Evolutionary conservation across 2,113 vertebrate genomes (phyloP), one percentile per base, ranked within the genome.

Genomic region (Pterocles gutturalis): DNA sequence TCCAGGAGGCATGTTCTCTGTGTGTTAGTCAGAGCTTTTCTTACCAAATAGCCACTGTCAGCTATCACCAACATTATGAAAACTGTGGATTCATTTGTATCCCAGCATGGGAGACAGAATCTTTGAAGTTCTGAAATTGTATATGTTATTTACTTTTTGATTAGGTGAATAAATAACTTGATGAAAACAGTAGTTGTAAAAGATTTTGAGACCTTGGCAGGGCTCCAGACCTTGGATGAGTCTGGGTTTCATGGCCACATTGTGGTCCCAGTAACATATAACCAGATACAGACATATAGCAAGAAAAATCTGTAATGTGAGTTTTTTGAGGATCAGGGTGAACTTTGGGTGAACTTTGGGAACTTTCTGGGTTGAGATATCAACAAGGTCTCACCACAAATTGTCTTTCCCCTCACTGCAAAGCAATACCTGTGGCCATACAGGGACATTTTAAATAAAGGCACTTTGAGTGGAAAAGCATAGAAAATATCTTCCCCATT

Each of bases 141-240:
- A 93, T 96, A 83, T 90, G 61, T 93, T 96, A 95, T 96, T 97
- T 97, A 82, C 33, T 97, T 97, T 98, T 95, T 97, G 71, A 98
- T 97, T 97, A 97, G 82, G 88, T 96, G 93, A 94, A 95, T 95
- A 94, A 98, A 97, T 96, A 95, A 95, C 71, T 95, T 96, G 70
- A 97, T 78, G 95, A 92, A 97, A 97, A 96, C 5, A 49, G 18
- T 54, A 65, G 61, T 92, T 97, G 31, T 76, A 94, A 94, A 92
- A 84, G 43, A 62, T 81, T 96, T 85, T 31, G 90, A 12, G 78
- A 93, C 7, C 10, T 62, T 98, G 96, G 92, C 97, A 89, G 75
- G 18, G 60, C 48, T 97, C 96, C 96, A 97, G 73, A 16, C 41
- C 24, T 11, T 89, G 87, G 57, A 93, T 92, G 69, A 83, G 38